A percentile compares a stretch with the other conserved stretches of the same genome.
These are phyloP conservation scores for Hydroisotoma schaefferi DNA, from an alignment of 2,888 invertebrate genomes.

Conservation along the genomic window DNA sequence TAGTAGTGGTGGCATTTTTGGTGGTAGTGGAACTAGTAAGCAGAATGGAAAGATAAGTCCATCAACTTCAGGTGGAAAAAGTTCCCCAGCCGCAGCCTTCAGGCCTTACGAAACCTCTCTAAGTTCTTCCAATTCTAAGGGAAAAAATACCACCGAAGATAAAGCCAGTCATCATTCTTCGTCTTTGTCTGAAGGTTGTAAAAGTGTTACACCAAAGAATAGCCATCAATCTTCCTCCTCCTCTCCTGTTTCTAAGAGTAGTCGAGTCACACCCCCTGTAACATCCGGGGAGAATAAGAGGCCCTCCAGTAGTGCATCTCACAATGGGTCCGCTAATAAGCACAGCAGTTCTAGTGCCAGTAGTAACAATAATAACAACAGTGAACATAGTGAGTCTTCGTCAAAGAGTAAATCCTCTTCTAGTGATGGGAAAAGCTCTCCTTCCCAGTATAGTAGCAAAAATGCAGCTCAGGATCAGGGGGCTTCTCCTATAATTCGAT, in stretches of 20 bases:
- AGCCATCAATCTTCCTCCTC: conserved; percentile 2
- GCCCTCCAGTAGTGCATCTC: not conserved
- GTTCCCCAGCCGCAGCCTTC: conserved; percentile 3
- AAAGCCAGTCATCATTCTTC: not conserved
- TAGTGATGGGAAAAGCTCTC: conserved; percentile 56
- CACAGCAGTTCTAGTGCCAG: conserved; percentile 3
- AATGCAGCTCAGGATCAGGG: conserved; percentile 35
- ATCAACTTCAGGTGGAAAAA: not conserved
- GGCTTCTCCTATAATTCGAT: conserved; percentile 61
- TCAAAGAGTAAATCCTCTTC: conserved; percentile 1
- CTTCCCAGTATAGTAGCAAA: too few relatives aligned
- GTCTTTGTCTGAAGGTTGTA: not conserved
- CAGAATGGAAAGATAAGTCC: conserved; percentile 12
- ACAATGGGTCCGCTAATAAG: not conserved
- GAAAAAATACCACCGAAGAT: not conserved
- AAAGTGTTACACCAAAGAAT: not conserved
- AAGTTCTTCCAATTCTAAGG: not conserved
- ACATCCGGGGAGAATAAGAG: not conserved
- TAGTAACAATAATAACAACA: not conserved
- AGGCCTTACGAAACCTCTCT: conserved; percentile 7
- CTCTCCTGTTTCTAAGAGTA: not conserved
- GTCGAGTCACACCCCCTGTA: not conserved
- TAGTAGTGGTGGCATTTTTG: conserved; percentile 16
- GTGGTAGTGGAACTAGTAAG: conserved; percentile 11
- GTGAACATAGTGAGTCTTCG: not conserved